These are phyloP conservation scores for Linyphia triangularis DNA, from an alignment of 2,888 invertebrate genomes.

Conservation along the genomic window DNA sequence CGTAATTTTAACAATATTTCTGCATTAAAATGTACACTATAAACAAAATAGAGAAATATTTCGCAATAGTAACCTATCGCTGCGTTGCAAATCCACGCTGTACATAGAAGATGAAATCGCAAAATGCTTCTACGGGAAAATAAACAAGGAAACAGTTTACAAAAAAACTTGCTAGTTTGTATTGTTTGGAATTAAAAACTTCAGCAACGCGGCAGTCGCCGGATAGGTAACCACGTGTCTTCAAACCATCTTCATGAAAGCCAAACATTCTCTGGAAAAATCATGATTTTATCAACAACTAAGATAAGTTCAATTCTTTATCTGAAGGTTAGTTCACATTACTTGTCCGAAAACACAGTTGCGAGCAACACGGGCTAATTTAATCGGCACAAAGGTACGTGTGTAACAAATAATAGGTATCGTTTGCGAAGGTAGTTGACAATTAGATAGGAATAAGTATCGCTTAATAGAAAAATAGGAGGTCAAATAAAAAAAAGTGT, in stretches of 20 bases:
- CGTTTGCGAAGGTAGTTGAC: too few relatives aligned
- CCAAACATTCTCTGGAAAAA: background rate
- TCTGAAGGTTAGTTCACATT: background rate
- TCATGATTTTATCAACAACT: background rate
- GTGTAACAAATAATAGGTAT: background rate
- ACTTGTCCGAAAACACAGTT: background rate
- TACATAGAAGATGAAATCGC: background rate
- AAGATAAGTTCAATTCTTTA: background rate
- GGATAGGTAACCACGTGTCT: slow-evolving; percentile 23
- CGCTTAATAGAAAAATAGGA: background rate
- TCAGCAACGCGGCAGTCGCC: slow-evolving; percentile 10
- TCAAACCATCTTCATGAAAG: background rate
- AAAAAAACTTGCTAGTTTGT: background rate
- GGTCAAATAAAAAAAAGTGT: background rate
- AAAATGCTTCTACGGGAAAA: background rate
- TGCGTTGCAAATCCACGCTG: slow-evolving; percentile 5
- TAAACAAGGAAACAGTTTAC: background rate
- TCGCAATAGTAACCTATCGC: slow-evolving; percentile 34
- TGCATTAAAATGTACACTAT: background rate
- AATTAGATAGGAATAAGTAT: background rate
- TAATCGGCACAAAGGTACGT: background rate
- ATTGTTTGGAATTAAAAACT: background rate
- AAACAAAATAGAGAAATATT: background rate
- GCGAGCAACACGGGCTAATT: background rate
- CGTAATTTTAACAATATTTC: background rate